These are phyloP conservation scores for Diarsia mendica DNA, from an alignment of 2,888 invertebrate genomes.

Conservation along the genomic window DNA sequence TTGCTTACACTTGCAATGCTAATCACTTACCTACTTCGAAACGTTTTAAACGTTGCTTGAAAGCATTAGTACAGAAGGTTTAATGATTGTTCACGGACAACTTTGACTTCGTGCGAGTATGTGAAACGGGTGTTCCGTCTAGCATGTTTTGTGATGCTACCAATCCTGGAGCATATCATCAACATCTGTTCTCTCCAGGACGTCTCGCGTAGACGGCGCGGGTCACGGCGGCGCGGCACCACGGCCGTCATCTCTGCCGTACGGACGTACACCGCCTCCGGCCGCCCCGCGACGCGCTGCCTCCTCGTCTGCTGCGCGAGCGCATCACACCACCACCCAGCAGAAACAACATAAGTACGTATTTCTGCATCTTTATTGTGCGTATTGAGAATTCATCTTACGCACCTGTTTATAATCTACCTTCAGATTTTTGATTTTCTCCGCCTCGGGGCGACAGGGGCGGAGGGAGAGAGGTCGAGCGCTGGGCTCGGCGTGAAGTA, in stretches of 20 bases:
- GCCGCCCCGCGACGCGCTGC: conserved; percentile 91
- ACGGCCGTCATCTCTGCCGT: conserved; percentile 93
- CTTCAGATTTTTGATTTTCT: too few relatives aligned
- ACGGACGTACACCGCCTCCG: conserved; percentile 89
- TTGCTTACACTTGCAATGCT: background rate
- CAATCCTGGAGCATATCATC: background rate
- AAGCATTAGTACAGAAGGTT: too few relatives aligned
- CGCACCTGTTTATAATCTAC: too few relatives aligned
- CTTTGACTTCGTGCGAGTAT: background rate
- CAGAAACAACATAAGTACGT: conserved; percentile 84
- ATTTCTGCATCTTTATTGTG: background rate
- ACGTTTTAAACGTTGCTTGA: too few relatives aligned
- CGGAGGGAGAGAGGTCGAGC: too few relatives aligned
- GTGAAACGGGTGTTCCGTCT: too few relatives aligned
- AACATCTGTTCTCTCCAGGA: conserved; percentile 70
- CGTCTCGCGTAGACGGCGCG: conserved; percentile 92
- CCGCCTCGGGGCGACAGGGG: too few relatives aligned
- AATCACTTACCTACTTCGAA: background rate
- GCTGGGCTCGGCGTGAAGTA: too few relatives aligned
- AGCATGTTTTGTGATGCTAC: background rate
- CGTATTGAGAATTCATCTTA: conserved; percentile 34
- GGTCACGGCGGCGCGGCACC: conserved; percentile 79
- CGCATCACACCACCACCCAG: conserved; percentile 81
- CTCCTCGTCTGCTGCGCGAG: conserved; percentile 91
- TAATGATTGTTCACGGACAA: too few relatives aligned